These are phyloP conservation scores for Orthosia gothica DNA, from an alignment of 2,888 invertebrate genomes.

Conservation along the genomic window DNA sequence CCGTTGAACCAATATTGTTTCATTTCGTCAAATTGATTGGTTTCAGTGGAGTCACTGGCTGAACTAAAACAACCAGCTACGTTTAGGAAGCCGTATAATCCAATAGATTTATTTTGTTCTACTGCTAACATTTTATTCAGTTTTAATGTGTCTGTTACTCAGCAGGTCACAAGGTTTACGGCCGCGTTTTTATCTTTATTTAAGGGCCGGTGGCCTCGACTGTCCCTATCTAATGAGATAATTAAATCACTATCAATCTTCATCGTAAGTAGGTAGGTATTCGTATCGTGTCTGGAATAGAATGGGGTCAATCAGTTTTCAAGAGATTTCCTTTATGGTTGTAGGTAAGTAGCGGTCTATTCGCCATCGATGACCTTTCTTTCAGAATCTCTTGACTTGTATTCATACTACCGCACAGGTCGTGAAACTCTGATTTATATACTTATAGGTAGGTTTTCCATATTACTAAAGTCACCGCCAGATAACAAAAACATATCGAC, in stretches of 20 bases:
- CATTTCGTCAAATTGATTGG: slow-evolving; percentile 18
- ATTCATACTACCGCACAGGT: no score
- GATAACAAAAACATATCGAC: no score
- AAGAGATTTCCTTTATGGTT: background rate
- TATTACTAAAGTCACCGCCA: no score
- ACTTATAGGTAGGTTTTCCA: no score
- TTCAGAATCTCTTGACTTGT: no score
- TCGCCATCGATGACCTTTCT: no score
- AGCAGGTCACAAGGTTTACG: slow-evolving; percentile 3
- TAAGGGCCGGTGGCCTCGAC: slow-evolving; percentile 9
- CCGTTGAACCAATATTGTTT: background rate
- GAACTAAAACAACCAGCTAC: background rate
- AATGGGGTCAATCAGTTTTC: background rate
- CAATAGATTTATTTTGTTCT: background rate
- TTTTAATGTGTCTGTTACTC: background rate
- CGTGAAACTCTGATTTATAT: no score
- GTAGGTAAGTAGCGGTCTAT: no score
- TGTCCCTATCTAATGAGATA: background rate
- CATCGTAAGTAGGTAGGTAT: background rate
- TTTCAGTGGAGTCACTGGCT: slow-evolving; percentile 21
- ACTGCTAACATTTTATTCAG: background rate
- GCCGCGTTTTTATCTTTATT: slow-evolving; percentile 21
- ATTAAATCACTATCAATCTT: slow-evolving; percentile 18
- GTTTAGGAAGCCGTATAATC: background rate
- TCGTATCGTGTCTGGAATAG: background rate